Conservation (phyloP, 2,797 vertebrate species). For the Aeoliscus strigatus region DNA sequence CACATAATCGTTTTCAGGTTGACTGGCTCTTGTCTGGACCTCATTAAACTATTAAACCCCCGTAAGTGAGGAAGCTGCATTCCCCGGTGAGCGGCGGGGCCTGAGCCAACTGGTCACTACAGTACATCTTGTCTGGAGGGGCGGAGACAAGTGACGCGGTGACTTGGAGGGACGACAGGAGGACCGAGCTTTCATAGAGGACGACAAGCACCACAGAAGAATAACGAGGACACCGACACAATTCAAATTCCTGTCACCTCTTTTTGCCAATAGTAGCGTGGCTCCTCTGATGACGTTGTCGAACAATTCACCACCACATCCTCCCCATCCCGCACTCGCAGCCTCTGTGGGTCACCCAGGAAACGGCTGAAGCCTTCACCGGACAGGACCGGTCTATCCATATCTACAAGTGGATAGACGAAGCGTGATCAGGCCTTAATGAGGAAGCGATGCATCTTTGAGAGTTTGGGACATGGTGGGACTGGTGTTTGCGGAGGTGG, state of each 20-base stretch:
- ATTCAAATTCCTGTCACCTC: constrained; percentile 59
- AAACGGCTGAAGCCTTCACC: constrained; percentile 54
- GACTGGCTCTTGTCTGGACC: constrained; percentile 67
- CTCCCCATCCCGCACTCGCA: constrained; percentile 60
- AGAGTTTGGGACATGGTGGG: constrained; percentile 13
- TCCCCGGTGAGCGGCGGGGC: constrained; percentile 43
- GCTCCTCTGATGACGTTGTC: constrained; percentile 64
- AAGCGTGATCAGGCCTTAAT: constrained; percentile 26
- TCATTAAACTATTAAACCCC: constrained; percentile 73
- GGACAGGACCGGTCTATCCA: constrained; percentile 55
- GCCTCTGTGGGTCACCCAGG: constrained; percentile 40
- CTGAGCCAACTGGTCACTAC: constrained; percentile 57
- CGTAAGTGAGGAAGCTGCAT: constrained; percentile 55
- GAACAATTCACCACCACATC: constrained; percentile 71
- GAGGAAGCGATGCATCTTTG: constrained; percentile 12
- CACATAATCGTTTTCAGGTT: constrained; percentile 69
- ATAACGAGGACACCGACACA: constrained; percentile 7
- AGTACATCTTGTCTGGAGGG: constrained; percentile 38
- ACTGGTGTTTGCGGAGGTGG: constrained; percentile 24
- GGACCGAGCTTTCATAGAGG: too few species aligned
- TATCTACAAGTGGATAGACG: constrained; percentile 51
- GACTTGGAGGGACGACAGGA: too few species aligned
- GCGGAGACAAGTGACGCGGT: too few species aligned
- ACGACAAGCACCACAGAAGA: too few species aligned
- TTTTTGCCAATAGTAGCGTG: constrained; percentile 69